phyloP scores from a whole-genome alignment of 2,888 invertebrate genomes.

The Myopa tessellatipennis region DNA sequence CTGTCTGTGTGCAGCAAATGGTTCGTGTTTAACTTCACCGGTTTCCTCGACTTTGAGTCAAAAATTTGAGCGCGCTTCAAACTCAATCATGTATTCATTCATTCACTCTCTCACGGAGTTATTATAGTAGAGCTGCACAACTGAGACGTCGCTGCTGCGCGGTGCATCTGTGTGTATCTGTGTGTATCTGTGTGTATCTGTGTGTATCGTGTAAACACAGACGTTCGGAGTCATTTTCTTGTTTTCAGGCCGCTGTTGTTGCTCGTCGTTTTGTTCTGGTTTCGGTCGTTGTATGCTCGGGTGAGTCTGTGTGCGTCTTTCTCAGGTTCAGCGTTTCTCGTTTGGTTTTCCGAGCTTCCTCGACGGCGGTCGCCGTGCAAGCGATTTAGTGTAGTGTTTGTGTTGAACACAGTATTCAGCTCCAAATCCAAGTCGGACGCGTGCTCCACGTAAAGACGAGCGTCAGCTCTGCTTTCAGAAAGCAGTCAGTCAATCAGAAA shows the following conservation, averaged over 20 bases:
- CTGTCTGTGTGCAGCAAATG: not conserved
- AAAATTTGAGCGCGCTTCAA: not conserved
- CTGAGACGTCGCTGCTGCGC: not conserved
- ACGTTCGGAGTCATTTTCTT: not conserved
- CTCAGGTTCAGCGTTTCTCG: constrained; percentile 26
- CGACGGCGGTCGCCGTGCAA: constrained; percentile 55
- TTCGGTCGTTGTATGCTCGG: not conserved
- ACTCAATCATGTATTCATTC: too few relatives aligned
- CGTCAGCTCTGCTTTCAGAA: constrained; percentile 7
- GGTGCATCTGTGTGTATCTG: not conserved
- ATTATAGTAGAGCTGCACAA: not conserved
- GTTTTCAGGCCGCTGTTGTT: not conserved
- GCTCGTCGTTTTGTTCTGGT: not conserved
- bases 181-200: not conserved
- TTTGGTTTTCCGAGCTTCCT: constrained; percentile 52
- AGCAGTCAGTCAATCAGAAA: not conserved
- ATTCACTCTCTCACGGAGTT: not conserved
- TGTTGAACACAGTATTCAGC: constrained; percentile 58
- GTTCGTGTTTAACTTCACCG: too few relatives aligned
- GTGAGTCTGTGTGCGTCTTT: constrained; percentile 5
- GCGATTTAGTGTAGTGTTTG: constrained; percentile 61
- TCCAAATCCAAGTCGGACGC: constrained; percentile 49
- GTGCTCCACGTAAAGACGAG: constrained; percentile 36
- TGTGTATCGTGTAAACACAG: not conserved
- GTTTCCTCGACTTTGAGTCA: too few relatives aligned